A percentile compares a stretch with the other conserved stretches of the same genome.
These are phyloP conservation scores for Megalopta genalis DNA, from an alignment of 1,140 invertebrate genomes.

Conservation along the genomic window DNA sequence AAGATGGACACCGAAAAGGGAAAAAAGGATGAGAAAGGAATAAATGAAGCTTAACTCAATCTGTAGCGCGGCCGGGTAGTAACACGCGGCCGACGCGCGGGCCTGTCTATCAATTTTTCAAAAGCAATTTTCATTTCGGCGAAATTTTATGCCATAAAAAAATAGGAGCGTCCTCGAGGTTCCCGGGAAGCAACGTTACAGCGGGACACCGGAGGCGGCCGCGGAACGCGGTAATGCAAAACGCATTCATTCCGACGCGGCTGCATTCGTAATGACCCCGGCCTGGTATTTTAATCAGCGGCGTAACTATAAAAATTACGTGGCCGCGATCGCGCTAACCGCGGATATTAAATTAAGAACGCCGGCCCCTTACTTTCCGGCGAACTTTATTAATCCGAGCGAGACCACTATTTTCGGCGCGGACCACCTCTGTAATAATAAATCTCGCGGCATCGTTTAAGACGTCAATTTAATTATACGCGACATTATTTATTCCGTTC, in stretches of 20 bases:
- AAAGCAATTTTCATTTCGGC: conserved; percentile 71
- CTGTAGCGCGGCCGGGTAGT: conserved; percentile 46
- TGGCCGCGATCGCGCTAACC: conserved; percentile 36
- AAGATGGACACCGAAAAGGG: background rate
- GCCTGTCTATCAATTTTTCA: conserved; percentile 69
- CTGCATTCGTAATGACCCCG: conserved; percentile 64
- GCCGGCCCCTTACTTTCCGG: background rate
- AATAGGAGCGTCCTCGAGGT: conserved; percentile 57
- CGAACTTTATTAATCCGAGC: background rate
- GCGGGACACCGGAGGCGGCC: conserved; percentile 7
- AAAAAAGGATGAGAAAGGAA: conserved; percentile 25
- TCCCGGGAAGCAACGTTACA: conserved; percentile 50
- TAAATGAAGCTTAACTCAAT: conserved; percentile 64
- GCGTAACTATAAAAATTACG: conserved; percentile 59
- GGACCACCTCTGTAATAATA: no score
- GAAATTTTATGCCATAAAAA: conserved; percentile 68
- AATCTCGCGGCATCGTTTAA: no score
- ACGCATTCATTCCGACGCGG: conserved; percentile 66
- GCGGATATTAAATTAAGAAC: conserved; percentile 57
- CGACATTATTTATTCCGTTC: no score
- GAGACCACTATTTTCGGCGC: background rate
- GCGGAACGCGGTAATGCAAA: conserved; percentile 62
- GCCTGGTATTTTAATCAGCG: conserved; percentile 64
- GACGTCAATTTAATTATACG: no score
- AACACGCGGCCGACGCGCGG: conserved; percentile 30